Base-by-base conservation (phyloP, 2,888 invertebrate genomes). In the Lithophane semibrunnea region DNA sequence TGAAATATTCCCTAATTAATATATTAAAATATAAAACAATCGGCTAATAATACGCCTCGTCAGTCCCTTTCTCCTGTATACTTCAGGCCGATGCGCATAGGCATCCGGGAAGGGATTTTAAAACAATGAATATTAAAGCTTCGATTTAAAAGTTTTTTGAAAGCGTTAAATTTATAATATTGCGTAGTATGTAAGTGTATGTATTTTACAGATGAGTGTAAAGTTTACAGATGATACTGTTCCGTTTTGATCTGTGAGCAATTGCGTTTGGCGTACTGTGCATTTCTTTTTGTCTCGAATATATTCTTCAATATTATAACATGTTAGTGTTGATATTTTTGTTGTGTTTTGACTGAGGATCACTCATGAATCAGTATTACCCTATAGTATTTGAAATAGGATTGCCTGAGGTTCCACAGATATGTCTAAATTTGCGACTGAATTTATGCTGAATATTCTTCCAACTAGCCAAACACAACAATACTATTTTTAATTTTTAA, bases 111-210 rank as follows among this genome's bases (percentile, higher is more conserved):
- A 78, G 89, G 91, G 89, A 88, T 88, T 85, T 88, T 89, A 88
- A 91, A 90, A 89, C 86, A 90, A 92, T 89, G 88, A 90, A 91
- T 85, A 90, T 88, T 90, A 90, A 92, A 90, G 91, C 92, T 93
- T 92, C 90, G 88, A 92, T 90, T 89, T 90, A 88, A 88, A 83
- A 75, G 80, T 73, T 86, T 86, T 90, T 83, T 83, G 87, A 90
- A 88, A 82, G 77, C 83, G 81, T 88, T 76, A 88, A 68, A 84
- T 80, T 83, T 88, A 88, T 89, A 91, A 84, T 91, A 91, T 93
- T 91, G 87, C 81, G 29, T 94, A 93, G 91, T 90, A 24, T 88
- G 77, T 94, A 93, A 93, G 91, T 80, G 85, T 89, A 89, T 82
- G 73, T 84, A 81, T 88, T 83, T 78, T 78, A 78, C 77, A 54